Conservation (phyloP, 2,113 vertebrate species). For the Aptenodytes forsteri region DNA sequence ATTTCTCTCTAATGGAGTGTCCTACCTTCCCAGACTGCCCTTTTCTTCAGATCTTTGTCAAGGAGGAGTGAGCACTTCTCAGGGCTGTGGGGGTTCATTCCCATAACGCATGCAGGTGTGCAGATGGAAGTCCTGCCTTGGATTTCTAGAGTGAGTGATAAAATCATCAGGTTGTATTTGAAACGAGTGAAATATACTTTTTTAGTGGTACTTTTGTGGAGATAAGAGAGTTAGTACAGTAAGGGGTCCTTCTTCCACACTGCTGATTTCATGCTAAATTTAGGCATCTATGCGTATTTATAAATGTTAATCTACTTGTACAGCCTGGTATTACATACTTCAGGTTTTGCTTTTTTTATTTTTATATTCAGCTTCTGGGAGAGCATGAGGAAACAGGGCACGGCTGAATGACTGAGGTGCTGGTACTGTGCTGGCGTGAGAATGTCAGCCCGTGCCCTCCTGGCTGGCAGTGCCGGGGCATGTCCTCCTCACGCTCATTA, state of each 20-base stretch:
- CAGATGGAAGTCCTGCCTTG: not conserved
- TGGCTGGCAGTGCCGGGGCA: not conserved
- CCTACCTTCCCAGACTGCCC: not conserved
- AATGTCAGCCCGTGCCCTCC: not conserved
- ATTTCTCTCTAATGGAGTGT: not conserved
- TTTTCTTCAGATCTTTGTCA: not conserved
- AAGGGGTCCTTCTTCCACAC: not conserved
- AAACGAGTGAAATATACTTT: not conserved
- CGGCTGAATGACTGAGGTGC: fast-evolving
- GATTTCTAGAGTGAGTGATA: not conserved
- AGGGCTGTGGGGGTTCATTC: fast-evolving
- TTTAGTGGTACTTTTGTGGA: not conserved
- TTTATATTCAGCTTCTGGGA: not conserved
- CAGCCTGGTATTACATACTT: not conserved
- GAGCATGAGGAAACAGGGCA: not conserved
- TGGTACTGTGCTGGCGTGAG: no score
- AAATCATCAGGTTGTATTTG: not conserved
- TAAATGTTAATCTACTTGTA: not conserved
- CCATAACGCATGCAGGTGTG: fast-evolving
- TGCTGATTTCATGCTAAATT: not conserved
- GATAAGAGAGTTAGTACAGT: no score
- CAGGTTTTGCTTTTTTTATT: not conserved
- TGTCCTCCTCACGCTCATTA: fast-evolving
- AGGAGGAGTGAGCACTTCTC: not conserved
- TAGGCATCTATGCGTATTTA: fast-evolving